A percentile compares a stretch with the other conserved stretches of the same genome.
phyloP scores from a whole-genome alignment of 2,797 vertebrate genomes.

The Echeneis naucrates region DNA sequence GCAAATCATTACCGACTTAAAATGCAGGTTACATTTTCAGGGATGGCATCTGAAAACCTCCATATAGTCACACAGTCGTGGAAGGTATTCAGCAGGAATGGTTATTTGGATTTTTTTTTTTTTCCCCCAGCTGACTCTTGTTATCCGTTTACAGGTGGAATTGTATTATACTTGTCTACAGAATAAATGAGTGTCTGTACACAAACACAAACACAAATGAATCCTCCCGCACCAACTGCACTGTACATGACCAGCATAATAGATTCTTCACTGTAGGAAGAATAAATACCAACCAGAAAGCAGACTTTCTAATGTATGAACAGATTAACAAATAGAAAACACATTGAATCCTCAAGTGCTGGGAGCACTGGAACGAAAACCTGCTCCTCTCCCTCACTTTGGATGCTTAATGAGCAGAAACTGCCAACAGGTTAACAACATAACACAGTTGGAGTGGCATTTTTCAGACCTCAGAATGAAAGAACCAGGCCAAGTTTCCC shows the following conservation, averaged over 20 bases:
- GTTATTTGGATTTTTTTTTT: neutral
- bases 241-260: neutral
- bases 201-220: neutral
- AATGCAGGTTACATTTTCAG: slow-evolving; percentile 7
- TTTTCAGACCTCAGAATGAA: neutral
- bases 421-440: neutral
- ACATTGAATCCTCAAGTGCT: neutral
- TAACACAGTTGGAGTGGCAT: neutral
- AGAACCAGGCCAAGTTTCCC: neutral
- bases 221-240: neutral
- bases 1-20: neutral
- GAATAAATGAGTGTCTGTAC: neutral
- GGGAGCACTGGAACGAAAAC: neutral
- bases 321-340: neutral
- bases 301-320: neutral
- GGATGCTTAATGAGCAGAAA: neutral
- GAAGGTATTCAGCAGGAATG: slow-evolving; percentile 15
- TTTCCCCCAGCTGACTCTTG: too few species aligned
- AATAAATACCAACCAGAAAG: neutral
- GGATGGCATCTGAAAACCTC: slow-evolving; percentile 10
- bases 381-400: neutral
- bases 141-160: neutral
- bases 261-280: neutral
- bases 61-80: slow-evolving; percentile 32
- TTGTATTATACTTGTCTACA: neutral